These are phyloP conservation scores for Drosophila leontia DNA, from an alignment of 1,140 invertebrate genomes.

Conservation along the genomic window DNA sequence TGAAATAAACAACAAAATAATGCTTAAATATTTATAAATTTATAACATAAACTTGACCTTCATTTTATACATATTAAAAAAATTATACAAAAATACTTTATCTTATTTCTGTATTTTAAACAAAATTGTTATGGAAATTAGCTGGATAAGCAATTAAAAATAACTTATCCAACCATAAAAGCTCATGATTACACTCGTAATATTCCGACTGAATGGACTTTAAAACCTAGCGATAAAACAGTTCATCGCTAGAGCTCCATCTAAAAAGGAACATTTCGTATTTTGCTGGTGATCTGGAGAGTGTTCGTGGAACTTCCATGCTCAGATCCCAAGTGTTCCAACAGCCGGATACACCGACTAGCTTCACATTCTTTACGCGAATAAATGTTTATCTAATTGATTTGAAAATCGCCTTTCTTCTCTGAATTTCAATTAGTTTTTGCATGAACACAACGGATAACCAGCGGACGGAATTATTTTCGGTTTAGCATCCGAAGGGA, in stretches of 20 bases:
- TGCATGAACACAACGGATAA: conserved; percentile 6
- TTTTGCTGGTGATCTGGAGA: conserved; percentile 5
- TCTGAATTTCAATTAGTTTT: conserved; percentile 8
- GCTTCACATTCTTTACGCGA: conserved; percentile 7
- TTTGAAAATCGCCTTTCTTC: conserved; percentile 18
- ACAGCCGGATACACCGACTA: conserved; percentile 4
- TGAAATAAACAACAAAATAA: not conserved
- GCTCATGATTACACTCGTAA: not conserved
- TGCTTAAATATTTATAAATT: not conserved
- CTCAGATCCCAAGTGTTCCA: conserved; percentile 11
- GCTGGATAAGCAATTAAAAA: conserved; percentile 8
- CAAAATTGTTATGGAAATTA: conserved; percentile 9
- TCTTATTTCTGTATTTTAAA: conserved; percentile 3
- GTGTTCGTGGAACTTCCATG: conserved; percentile 5
- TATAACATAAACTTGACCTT: not conserved
- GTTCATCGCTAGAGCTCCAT: not conserved
- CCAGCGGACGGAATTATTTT: conserved; percentile 1
- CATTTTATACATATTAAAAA: not conserved
- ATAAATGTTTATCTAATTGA: conserved; percentile 37
- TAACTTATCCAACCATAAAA: conserved; percentile 25
- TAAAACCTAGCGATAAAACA: conserved; percentile 1
- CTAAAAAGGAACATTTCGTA: not conserved
- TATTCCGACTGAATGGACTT: conserved; percentile 1
- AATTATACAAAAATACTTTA: not conserved
- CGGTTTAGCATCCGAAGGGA: conserved; percentile 8